Base-by-base conservation (phyloP, 1,140 invertebrate species). In the Trichomalopsis sarcophagae region DNA sequence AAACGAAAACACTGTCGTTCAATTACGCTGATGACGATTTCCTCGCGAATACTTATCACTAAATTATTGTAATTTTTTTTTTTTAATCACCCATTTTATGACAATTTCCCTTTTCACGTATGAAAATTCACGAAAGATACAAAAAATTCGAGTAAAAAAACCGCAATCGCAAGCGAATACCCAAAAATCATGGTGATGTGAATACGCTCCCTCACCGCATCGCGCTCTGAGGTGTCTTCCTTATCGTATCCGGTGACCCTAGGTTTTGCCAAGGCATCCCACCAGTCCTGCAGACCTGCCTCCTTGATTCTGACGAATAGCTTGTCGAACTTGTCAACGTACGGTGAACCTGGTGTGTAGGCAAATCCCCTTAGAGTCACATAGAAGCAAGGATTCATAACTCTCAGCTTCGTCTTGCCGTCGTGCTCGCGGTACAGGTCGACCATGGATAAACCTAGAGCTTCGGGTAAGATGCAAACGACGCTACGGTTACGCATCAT, bases 311-410 rank as follows among this genome's bases (percentile, higher is more conserved):
- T 79, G 0, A 55, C 30, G 10, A 68, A 69, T 33, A 80, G 13
- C n/a, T 69, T 2, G n/a, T 80, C 62, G 21, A 80, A 80, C 36
- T 80, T 68, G 23, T 66, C 50, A 3, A 80, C 62, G 62, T 80
- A 80, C 13, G 78, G 78, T n/a, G 62, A 80, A 40, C 55, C 50
- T 40, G 50, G 55, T 21, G 78, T 21, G 21, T 47, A 69, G 7
- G 21, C 62, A 47, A n/a, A 80, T 5, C 78, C 62, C n/a, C 69
- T 80, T 33, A 21, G 10, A 10, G 55, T 21, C 23, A 21, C 7
- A 33, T 30, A 68, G 68, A 77, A 86, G 10, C 84, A 86, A 4
- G 85, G 75, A 4, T 69, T 14, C 11, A 23, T 66, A 23, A 40
- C n/a, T 66, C 23, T 27, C n/a, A 86, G 44, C 1, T 6, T 30